phyloP scores from a whole-genome alignment of 1,140 invertebrate genomes.

The Apis cerana region DNA sequence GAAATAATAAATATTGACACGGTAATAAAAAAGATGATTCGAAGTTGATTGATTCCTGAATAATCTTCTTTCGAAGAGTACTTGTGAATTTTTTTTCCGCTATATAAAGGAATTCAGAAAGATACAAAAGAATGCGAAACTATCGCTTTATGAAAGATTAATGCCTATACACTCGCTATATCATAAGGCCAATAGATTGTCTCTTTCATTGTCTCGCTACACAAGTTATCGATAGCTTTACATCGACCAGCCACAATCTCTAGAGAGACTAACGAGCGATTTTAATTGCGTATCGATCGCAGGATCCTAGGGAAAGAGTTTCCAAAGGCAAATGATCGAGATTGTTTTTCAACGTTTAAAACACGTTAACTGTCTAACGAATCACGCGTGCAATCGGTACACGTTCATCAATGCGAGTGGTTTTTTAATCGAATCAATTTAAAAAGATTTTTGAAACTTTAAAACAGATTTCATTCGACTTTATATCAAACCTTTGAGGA shows the following conservation, averaged over 20 bases:
- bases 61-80: too few relatives aligned
- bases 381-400: not conserved
- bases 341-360: conserved; percentile 8
- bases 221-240: conserved; percentile 37
- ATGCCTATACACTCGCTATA: not conserved
- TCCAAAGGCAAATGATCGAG: conserved; percentile 7
- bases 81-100: too few relatives aligned
- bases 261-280: conserved; percentile 42
- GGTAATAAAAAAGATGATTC: too few relatives aligned
- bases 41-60: too few relatives aligned
- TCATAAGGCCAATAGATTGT: not conserved
- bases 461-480: too few relatives aligned
- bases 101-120: not conserved
- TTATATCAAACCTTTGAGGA: too few relatives aligned
- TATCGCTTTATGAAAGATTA: not conserved
- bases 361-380: conserved; percentile 23
- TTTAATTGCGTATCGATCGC: conserved; percentile 56
- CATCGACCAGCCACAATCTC: conserved; percentile 11
- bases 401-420: not conserved
- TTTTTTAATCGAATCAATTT: conserved; percentile 6
- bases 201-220: not conserved
- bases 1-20: too few relatives aligned
- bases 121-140: not conserved
- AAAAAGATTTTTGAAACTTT: not conserved
- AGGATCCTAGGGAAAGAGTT: conserved; percentile 1